Evolutionary conservation across 2,113 vertebrate genomes (phyloP).

Genomic region (mouse (Mus musculus)): GRCm39 chr2:35650001-35650500

Average conservation of each 20-base stretch:
- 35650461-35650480: constrained; percentile 58
- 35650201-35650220: no score
- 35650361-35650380: not conserved
- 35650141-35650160: not conserved
- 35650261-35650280: not conserved
- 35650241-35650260: constrained; percentile 9
- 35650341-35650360: constrained; percentile 52
- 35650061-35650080: not conserved
- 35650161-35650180: not conserved
- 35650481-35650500: constrained; percentile 76
- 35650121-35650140: not conserved
- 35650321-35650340: constrained; percentile 48
- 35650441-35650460: constrained; percentile 60
- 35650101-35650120: not conserved
- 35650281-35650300: not conserved
- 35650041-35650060: not conserved
- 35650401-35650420: not conserved
- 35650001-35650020: not conserved
- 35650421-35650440: not conserved
- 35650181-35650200: not conserved
- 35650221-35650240: not conserved
- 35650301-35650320: not conserved
- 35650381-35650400: constrained; percentile 8
- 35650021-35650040: not conserved
- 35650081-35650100: not conserved